Percentiles rank a stretch among this genome's conserved stretches.
Conservation (phyloP, 37 sponge, comb jelly and placozoan genomes). For the Hormiphora californensis region DNA sequence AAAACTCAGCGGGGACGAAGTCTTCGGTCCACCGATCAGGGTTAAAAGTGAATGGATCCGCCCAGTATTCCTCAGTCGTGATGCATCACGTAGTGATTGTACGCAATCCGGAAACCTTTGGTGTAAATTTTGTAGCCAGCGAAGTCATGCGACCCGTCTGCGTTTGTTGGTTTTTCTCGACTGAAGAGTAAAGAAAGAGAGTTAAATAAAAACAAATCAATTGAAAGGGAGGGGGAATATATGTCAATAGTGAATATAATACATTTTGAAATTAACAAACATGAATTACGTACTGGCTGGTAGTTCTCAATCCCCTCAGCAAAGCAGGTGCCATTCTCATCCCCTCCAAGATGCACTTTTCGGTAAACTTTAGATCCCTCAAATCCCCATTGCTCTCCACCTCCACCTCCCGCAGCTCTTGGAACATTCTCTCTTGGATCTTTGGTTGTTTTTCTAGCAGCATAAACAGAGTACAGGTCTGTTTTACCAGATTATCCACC, state of each 20-base stretch:
- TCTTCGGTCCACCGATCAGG: background rate
- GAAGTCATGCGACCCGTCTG: no score
- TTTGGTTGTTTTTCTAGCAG: background rate
- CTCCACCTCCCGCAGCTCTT: background rate
- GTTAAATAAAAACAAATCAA: no score
- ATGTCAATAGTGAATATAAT: no score
- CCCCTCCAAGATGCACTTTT: slow-evolving; percentile 7
- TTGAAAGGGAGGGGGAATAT: no score
- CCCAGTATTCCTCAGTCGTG: background rate
- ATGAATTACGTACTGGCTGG: no score
- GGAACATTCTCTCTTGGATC: background rate
- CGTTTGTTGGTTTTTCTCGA: no score
- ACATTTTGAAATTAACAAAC: no score
- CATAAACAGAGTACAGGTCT: background rate
- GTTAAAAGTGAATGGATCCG: background rate
- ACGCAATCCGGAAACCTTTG: background rate
- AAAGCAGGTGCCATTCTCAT: background rate
- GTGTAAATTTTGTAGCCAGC: no score
- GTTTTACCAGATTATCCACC: background rate
- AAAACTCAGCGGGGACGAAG: background rate
- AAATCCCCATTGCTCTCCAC: background rate
- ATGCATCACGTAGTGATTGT: background rate
- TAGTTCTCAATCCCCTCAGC: background rate
- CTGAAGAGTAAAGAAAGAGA: no score
- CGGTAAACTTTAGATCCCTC: background rate